These are phyloP conservation scores for Odontesthes bonariensis DNA, from an alignment of 2,113 vertebrate species.

Conservation along the genomic window DNA sequence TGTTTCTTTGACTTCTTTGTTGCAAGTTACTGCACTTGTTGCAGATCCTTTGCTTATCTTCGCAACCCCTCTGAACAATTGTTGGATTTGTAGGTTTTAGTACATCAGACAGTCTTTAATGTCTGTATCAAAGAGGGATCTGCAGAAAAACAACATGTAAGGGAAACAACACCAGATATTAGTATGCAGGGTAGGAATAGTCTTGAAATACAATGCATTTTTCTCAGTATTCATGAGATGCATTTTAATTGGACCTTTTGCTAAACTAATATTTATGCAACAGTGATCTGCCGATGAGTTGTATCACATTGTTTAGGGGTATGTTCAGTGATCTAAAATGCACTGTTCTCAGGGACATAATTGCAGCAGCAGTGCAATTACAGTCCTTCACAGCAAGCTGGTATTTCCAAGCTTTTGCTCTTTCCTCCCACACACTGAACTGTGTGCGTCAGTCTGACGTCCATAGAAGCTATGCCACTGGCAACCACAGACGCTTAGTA, in stretches of 20 bases:
- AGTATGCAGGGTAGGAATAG: conserved; percentile 20
- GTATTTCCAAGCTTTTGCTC: conserved; percentile 72
- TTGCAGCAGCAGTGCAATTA: conserved; percentile 73
- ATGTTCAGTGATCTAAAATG: conserved; percentile 59
- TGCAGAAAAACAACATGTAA: conserved; percentile 53
- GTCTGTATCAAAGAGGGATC: conserved; percentile 49
- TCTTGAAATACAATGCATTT: conserved; percentile 23
- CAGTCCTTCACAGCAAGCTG: conserved; percentile 75
- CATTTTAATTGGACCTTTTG: conserved; percentile 52
- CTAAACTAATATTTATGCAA: conserved; percentile 45
- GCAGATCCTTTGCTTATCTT: conserved; percentile 58
- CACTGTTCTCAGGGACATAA: conserved; percentile 63
- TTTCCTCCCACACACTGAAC: conserved; percentile 78
- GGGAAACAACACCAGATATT: conserved; percentile 25
- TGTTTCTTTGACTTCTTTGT: conserved; percentile 55
- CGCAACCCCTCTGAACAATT: conserved; percentile 47
- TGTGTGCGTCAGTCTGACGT: conserved; percentile 82
- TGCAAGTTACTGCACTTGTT: conserved; percentile 66
- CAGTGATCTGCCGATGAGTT: conserved; percentile 48
- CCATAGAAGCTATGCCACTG: conserved; percentile 61
- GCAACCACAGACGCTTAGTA: conserved; percentile 68
- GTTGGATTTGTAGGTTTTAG: conserved; percentile 59
- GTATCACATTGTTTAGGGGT: conserved; percentile 39
- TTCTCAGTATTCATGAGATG: conserved; percentile 33
- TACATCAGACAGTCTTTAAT: conserved; percentile 56